These are phyloP conservation scores for Gerris buenoi DNA, from an alignment of 1,140 invertebrate genomes.

Conservation along the genomic window DNA sequence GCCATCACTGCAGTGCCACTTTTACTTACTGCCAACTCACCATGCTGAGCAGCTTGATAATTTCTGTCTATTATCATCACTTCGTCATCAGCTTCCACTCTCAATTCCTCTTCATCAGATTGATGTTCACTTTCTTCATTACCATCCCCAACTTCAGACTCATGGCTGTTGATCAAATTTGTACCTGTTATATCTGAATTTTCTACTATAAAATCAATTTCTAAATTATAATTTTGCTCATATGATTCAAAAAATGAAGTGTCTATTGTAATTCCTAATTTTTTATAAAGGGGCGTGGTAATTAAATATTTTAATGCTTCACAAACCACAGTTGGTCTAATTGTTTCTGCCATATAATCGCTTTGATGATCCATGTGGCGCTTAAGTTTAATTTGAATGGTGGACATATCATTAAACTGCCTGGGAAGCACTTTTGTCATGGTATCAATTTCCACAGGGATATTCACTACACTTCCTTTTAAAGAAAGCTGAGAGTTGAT, in stretches of 20 bases:
- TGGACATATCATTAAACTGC: slow-evolving; percentile 1
- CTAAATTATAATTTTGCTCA: background rate
- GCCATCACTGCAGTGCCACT: too few relatives aligned
- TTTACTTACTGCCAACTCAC: too few relatives aligned
- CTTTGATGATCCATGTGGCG: background rate
- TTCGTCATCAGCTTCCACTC: background rate
- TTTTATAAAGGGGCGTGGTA: background rate
- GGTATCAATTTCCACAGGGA: background rate
- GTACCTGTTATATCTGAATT: background rate
- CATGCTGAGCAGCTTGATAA: too few relatives aligned
- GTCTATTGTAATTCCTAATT: background rate
- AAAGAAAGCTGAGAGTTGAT: background rate
- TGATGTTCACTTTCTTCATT: background rate
- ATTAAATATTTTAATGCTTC: slow-evolving; percentile 1
- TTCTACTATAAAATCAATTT: background rate
- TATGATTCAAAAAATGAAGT: background rate
- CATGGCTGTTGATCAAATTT: background rate
- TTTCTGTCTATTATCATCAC: background rate
- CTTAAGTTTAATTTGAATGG: background rate
- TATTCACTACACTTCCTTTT: slow-evolving; percentile 5
- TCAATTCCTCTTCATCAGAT: background rate
- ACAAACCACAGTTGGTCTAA: background rate
- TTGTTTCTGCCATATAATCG: background rate
- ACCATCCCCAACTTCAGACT: background rate
- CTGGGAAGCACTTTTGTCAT: background rate